These are phyloP conservation scores for Drosophila mettleri DNA, from an alignment of 2,888 invertebrate species.

Conservation along the genomic window DNA sequence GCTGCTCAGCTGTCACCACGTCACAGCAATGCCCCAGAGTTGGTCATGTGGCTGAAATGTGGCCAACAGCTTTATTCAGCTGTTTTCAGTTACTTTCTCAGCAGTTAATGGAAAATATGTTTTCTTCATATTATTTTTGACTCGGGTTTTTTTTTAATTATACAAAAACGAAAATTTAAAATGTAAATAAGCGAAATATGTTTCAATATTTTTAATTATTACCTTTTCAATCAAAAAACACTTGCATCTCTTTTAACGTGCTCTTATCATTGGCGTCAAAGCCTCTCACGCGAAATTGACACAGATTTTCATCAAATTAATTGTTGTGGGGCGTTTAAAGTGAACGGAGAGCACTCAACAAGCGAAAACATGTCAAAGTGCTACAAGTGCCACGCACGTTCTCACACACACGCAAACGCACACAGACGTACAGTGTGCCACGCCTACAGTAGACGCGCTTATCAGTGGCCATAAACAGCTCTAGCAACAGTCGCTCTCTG, in stretches of 20 bases:
- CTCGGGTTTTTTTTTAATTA: too few relatives aligned
- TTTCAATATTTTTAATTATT: background rate
- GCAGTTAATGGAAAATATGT: too few relatives aligned
- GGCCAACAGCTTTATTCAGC: background rate
- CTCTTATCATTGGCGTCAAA: constrained; percentile 18
- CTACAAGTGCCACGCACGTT: constrained; percentile 58
- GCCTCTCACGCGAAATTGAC: constrained; percentile 60
- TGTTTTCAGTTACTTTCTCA: background rate
- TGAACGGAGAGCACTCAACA: constrained; percentile 55
- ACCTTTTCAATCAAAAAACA: background rate
- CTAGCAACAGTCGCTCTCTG: constrained; percentile 48
- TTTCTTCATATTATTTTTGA: too few relatives aligned
- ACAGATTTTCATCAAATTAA: constrained; percentile 77
- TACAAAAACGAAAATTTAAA: background rate
- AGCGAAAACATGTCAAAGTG: constrained; percentile 74
- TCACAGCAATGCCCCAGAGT: constrained; percentile 8
- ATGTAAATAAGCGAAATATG: background rate
- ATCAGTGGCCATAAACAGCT: constrained; percentile 73
- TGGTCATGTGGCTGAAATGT: background rate
- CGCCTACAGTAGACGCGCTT: constrained; percentile 41
- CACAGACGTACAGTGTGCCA: constrained; percentile 16
- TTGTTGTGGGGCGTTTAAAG: constrained; percentile 60
- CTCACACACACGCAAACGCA: constrained; percentile 26
- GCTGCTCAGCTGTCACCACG: constrained; percentile 23
- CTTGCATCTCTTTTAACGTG: constrained; percentile 3